A percentile compares a stretch with the other conserved stretches of the same genome.
These are phyloP conservation scores for Phaethornis superciliosus DNA, from an alignment of 2,113 vertebrate species.

Conservation along the genomic window DNA sequence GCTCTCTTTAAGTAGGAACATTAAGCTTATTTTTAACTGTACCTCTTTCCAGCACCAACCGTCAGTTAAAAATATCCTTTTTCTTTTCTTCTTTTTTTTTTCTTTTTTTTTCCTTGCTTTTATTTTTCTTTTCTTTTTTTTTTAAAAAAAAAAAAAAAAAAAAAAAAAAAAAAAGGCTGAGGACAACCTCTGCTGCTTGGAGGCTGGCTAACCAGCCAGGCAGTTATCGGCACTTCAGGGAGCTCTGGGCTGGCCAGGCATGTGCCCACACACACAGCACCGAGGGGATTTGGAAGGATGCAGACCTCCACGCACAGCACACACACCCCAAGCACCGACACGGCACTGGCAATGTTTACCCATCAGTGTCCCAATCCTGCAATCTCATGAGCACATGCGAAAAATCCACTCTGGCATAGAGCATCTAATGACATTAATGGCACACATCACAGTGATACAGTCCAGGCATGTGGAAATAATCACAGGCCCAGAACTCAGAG, in stretches of 20 bases:
- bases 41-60: background rate
- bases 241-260: background rate
- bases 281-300: background rate
- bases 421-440: constrained; percentile 45
- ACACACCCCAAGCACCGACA: background rate
- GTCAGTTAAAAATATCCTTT: background rate
- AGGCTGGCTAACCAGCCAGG: background rate
- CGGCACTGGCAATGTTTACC: background rate
- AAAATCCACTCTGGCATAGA: constrained; percentile 1
- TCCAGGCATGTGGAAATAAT: constrained; percentile 69
- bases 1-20: background rate
- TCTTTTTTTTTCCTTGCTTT: too few species aligned
- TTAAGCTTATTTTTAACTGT: background rate
- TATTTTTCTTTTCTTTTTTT: constrained; percentile 35
- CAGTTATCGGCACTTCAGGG: background rate
- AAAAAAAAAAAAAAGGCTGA: background rate
- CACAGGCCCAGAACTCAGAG: constrained; percentile 37
- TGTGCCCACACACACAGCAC: background rate
- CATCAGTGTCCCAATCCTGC: background rate
- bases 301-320: background rate
- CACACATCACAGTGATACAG: background rate
- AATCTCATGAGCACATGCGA: background rate
- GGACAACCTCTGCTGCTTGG: background rate
- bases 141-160: too few species aligned
- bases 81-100: too few species aligned